Evolutionary conservation across 1,140 invertebrate genomes (phyloP), one percentile per base, ranked within the genome.

Genomic region (Drosophila rhopaloa): DNA sequence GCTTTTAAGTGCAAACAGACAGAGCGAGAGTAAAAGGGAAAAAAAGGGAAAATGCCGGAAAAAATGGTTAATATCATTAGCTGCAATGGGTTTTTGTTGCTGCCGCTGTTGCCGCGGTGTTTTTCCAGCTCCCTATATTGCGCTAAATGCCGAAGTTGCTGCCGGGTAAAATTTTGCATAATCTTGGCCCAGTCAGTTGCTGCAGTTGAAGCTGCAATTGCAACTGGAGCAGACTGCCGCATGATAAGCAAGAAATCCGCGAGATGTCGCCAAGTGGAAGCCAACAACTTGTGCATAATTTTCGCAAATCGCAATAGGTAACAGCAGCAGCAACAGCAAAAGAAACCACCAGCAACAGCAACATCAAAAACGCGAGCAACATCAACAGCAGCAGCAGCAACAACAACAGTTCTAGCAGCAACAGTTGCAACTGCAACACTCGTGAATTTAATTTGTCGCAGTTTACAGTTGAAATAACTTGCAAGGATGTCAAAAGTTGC

Each of bases 11-110:
- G 80, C 60, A 83, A 79, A 79, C 83, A 83, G 84, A 73, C 75
- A 73, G 71, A 60, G 46, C 19, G 46, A 27, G 32, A 41, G 46
- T 27, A 48, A 48, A 13, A 10, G 19, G n/a, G n/a, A 3, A 19
- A 38, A 51, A 75, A 60, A 72, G 43, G 56, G 44, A 63, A 56
- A 79, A 78, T 68, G 46, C 46, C 57, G 55, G 70, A 77, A 84
- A 77, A 88, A 83, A 71, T 89, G 67, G 84, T 88, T 88, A 88
- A 88, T 88, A 88, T 88, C 83, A 88, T 88, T 88, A 88, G 83
- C 63, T 83, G 84, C 63, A 80, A 75, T 75, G 83, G 59, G 47
- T 60, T 77, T 44, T 60, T 79, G 54, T 4, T 65, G 37, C 38
- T 56, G 44, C 10, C 50, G 51, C 4, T 53, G 63, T 19, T 63